phyloP scores from a whole-genome alignment of 2,888 invertebrate genomes.

The Sabellastarte sp. region DNA sequence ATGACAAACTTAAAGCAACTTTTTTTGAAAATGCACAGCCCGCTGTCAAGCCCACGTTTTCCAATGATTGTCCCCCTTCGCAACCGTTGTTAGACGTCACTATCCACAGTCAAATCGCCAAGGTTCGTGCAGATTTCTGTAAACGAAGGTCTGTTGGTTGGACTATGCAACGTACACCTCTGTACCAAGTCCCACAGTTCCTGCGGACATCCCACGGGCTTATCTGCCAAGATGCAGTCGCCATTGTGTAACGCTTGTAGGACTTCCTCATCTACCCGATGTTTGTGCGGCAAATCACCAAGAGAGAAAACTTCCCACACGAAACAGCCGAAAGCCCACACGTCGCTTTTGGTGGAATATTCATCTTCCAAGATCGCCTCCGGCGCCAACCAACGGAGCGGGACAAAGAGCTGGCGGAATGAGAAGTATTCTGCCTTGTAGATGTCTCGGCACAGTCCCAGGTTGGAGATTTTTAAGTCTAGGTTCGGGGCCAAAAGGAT shows the following conservation, averaged over 20 bases:
- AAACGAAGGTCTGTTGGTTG: conserved; percentile 59
- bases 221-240: conserved; percentile 28
- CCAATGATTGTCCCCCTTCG: too few species aligned
- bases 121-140: conserved; percentile 52
- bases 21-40: too few species aligned
- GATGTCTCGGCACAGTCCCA: conserved; percentile 78
- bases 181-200: conserved; percentile 45
- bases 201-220: conserved; percentile 47
- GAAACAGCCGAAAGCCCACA: conserved; percentile 85
- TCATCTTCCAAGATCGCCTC: conserved; percentile 89
- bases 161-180: conserved; percentile 53
- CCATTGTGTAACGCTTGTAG: conserved; percentile 24
- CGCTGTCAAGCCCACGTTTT: too few species aligned
- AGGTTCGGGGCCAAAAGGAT: conserved; percentile 80
- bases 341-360: conserved; percentile 88
- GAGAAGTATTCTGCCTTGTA: conserved; percentile 88
- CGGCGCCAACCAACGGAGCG: conserved; percentile 82
- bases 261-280: conserved; percentile 75
- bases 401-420: conserved; percentile 62
- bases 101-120: conserved; percentile 46
- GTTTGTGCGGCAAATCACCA: conserved; percentile 75
- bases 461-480: conserved; percentile 78
- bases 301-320: conserved; percentile 86
- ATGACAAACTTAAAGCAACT: too few species aligned
- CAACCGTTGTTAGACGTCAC: conserved; percentile 16